Evolutionary conservation across 2,113 vertebrate species (phyloP), one percentile per base, ranked within the genome.

Genomic region (Siphamia tubifer): DNA sequence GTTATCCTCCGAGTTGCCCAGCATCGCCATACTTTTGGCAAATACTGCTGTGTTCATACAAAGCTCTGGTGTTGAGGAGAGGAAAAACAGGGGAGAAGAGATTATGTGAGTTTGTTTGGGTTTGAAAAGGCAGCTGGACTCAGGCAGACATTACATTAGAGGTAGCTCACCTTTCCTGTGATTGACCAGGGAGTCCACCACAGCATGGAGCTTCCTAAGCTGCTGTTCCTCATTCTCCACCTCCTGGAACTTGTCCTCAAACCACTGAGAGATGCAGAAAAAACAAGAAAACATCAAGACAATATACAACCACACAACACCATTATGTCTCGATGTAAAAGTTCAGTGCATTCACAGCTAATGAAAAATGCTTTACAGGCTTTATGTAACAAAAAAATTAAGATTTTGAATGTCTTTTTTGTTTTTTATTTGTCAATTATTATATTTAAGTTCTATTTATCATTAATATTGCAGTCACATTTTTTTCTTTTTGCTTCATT

Each of bases 1-100:
- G 93, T 98, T 98, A 90, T 99, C 97, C 90, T 99, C 97, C 0
- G 96, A 98, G 84, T 95, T 99, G 4, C 97, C 97, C 45, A 99
- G 88, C 96, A 99, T 98, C 74, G 97, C 97, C 77, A 98, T 89
- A 15, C 97, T 97, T 93, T 98, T 98, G 27, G 96, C 95, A 88
- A 99, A 98, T 66, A 95, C 90, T 6, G 94, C 95, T 0, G 97
- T 98, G 78, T 95, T 98, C 85, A 94, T 40, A 0, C 95, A 96
- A n/a, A 99, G 88, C 71, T 93, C 92, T 94, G 75, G 27, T 8
- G 48, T 58, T 17, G 5, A 40, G n/a, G 12, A n/a, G 34, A 25
- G 10, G 43, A 57, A 5, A 71, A 68, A n/a, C 1, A 34, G 17
- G 15, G 71, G 15, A 69, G 63, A 58, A 51, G 5, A 0, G 25